phyloP scores from a whole-genome alignment of 2,797 vertebrate genomes.

The Yasuhikotakia modesta region DNA sequence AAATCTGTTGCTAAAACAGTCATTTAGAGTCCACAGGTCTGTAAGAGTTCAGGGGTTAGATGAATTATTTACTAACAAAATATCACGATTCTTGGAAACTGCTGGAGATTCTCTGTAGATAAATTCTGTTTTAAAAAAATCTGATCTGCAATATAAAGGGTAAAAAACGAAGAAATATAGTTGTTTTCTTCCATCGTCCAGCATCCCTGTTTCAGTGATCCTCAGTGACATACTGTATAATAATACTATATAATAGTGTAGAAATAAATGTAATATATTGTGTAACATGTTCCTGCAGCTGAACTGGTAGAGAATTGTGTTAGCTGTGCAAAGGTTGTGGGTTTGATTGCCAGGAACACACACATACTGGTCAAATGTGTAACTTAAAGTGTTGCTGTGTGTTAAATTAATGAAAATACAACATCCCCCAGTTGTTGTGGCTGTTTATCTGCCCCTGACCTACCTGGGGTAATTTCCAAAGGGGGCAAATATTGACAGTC shows the following conservation, averaged over 20 bases:
- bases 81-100: neutral
- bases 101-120: neutral
- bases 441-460: slow-evolving; percentile 36
- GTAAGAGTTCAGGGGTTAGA: neutral
- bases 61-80: slow-evolving; percentile 1
- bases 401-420: too few relatives aligned
- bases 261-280: too few relatives aligned
- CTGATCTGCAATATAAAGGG: neutral
- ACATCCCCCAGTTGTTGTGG: slow-evolving; percentile 16
- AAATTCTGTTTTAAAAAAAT: neutral
- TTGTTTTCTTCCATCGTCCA: too few relatives aligned
- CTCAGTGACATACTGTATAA: too few relatives aligned
- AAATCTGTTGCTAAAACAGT: slow-evolving; percentile 1
- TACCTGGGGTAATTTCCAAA: slow-evolving; percentile 54
- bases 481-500: slow-evolving; percentile 69
- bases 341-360: too few relatives aligned
- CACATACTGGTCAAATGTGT: neutral
- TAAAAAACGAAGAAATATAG: neutral
- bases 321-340: too few relatives aligned
- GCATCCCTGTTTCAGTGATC: too few relatives aligned
- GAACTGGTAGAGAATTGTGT: too few relatives aligned
- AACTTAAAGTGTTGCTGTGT: too few relatives aligned
- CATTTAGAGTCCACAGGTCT: neutral
- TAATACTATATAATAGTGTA: too few relatives aligned
- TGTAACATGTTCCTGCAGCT: too few relatives aligned